Evolutionary conservation across 2,888 invertebrate species (phyloP).

Genomic region (Byasa hedistus): DNA sequence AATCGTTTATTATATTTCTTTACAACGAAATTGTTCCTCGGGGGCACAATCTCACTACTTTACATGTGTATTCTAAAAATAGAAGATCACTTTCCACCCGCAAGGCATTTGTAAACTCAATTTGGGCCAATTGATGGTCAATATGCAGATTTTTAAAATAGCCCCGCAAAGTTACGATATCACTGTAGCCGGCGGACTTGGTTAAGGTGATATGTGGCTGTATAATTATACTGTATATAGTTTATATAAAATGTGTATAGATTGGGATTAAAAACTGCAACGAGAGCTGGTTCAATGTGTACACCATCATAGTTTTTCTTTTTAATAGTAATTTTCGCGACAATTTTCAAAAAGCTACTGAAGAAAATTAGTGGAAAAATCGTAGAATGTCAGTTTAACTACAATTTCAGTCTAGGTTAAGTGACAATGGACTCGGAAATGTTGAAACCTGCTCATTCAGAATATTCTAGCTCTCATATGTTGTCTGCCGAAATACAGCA

Average conservation of each 20-base stretch:
- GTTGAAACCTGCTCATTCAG: too few relatives aligned
- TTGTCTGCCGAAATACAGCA: too few relatives aligned
- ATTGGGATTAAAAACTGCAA: background rate
- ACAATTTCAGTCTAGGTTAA: too few relatives aligned
- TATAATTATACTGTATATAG: background rate
- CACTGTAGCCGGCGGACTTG: constrained; percentile 9
- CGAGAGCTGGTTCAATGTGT: background rate
- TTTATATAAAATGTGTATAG: background rate
- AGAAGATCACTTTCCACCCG: constrained; percentile 12
- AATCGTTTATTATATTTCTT: background rate
- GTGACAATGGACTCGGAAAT: too few relatives aligned
- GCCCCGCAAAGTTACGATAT: constrained; percentile 9
- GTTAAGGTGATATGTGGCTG: background rate
- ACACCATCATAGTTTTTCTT: too few relatives aligned
- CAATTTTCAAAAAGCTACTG: too few relatives aligned
- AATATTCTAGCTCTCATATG: too few relatives aligned
- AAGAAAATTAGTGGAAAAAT: too few relatives aligned
- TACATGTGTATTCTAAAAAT: constrained; percentile 2
- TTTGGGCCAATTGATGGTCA: constrained; percentile 25
- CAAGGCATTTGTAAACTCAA: constrained; percentile 17
- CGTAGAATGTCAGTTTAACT: too few relatives aligned
- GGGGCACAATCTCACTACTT: constrained; percentile 19
- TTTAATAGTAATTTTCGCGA: too few relatives aligned
- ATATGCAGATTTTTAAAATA: constrained; percentile 23
- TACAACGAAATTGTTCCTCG: background rate